These are phyloP conservation scores for Anagyrus pseudococci DNA, from an alignment of 2,888 invertebrate genomes.

Conservation along the genomic window DNA sequence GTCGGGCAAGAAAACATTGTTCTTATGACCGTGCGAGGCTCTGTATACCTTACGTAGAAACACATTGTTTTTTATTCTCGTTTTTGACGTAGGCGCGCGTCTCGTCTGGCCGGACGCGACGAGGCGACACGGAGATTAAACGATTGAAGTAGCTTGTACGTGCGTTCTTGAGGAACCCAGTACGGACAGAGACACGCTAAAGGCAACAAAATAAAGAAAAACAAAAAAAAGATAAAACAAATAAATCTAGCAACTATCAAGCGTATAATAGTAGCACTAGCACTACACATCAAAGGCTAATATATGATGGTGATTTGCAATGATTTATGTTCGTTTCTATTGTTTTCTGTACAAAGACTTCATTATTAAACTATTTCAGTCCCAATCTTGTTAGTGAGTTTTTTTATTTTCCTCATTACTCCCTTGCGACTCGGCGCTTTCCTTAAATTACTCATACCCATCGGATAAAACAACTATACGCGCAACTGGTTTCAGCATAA, in stretches of 20 bases:
- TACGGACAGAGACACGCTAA: constrained; percentile 36
- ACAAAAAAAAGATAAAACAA: constrained; percentile 35
- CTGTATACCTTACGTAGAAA: constrained; percentile 38
- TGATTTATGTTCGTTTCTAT: constrained; percentile 58
- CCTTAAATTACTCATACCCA: no score
- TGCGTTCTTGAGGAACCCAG: constrained; percentile 31
- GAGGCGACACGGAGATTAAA: constrained; percentile 5
- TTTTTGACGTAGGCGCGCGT: constrained; percentile 30
- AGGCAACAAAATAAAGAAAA: constrained; percentile 3
- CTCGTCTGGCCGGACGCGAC: constrained; percentile 4
- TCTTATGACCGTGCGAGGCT: constrained; percentile 37
- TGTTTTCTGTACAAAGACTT: constrained; percentile 58
- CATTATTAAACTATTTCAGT: constrained; percentile 58
- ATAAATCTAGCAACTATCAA: constrained; percentile 55
- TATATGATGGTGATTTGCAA: constrained; percentile 58
- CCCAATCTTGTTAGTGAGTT: constrained; percentile 42
- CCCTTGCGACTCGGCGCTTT: no score
- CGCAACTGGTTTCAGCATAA: no score
- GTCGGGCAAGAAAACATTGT: constrained; percentile 38
- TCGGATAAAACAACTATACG: no score
- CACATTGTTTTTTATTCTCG: constrained; percentile 35
- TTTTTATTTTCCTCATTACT: neutral
- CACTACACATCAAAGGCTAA: constrained; percentile 56
- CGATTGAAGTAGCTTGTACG: constrained; percentile 20
- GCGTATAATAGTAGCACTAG: constrained; percentile 56